These are phyloP conservation scores for Sander vitreus DNA, from an alignment of 2,113 vertebrate genomes.

Conservation along the genomic window DNA sequence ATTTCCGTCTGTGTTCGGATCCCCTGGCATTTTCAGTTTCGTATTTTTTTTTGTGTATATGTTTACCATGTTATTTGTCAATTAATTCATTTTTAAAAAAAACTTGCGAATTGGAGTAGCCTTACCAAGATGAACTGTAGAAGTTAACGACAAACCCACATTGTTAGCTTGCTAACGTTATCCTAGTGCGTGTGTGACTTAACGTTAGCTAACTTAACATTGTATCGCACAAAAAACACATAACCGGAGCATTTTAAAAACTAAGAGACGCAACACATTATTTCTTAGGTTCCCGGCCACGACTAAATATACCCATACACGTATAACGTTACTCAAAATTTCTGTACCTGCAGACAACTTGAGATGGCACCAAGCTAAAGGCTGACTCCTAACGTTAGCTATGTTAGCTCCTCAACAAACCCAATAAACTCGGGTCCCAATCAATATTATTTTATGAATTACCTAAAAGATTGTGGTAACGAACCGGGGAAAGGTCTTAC, in stretches of 20 bases:
- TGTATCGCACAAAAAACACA: too few species aligned
- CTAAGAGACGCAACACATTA: fast-evolving
- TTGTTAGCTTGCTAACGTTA: background rate
- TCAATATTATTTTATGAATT: background rate
- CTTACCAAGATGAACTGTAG: too few species aligned
- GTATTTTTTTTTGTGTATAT: too few species aligned
- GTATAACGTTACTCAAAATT: too few species aligned
- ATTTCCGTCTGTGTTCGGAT: too few species aligned
- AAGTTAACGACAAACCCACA: too few species aligned
- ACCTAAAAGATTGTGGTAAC: background rate
- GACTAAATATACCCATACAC: background rate
- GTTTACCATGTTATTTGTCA: too few species aligned
- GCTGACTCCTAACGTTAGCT: slow-evolving; percentile 8
- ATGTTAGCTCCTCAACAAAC: background rate
- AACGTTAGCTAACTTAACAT: background rate
- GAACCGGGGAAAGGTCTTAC: fast-evolving
- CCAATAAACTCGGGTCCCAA: background rate
- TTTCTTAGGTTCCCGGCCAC: too few species aligned
- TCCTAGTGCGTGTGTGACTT: background rate
- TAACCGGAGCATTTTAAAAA: background rate
- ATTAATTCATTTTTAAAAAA: too few species aligned
- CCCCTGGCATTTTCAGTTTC: too few species aligned
- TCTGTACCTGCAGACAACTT: background rate
- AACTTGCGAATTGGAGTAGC: too few species aligned
- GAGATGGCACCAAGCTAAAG: background rate